Conservation (phyloP, 2,888 invertebrate species). For the Caenorhabditis sp. region DNA sequence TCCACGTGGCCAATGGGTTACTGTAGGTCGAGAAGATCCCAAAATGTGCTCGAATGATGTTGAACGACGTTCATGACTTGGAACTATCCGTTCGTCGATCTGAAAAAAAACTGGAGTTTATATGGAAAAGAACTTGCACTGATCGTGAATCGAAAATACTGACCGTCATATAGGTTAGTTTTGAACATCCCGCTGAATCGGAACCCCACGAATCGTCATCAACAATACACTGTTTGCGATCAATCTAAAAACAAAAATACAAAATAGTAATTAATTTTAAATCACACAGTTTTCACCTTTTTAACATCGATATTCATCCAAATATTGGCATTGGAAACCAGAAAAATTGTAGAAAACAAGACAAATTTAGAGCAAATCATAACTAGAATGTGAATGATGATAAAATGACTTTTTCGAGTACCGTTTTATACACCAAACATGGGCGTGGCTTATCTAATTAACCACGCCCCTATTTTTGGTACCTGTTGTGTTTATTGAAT, state of each 20-base stretch:
- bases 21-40: constrained; percentile 22
- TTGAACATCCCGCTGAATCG: constrained; percentile 22
- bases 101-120: constrained; percentile 11
- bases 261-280: no score
- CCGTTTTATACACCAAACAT: no score
- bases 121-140: neutral
- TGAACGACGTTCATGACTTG: constrained; percentile 29
- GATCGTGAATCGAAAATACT: neutral
- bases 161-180: constrained; percentile 37
- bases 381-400: no score
- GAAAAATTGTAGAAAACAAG: neutral
- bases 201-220: constrained; percentile 30
- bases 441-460: no score
- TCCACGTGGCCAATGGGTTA: constrained; percentile 32
- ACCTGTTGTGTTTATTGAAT: no score
- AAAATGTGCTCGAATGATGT: constrained; percentile 29
- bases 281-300: neutral
- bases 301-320: constrained; percentile 27
- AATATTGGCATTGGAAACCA: constrained; percentile 7
- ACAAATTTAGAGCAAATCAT: neutral
- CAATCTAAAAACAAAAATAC: constrained; percentile 8
- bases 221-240: constrained; percentile 20
- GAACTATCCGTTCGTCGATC: constrained; percentile 38
- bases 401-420: no score
- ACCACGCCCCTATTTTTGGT: no score